Percentiles rank a stretch among this genome's conserved stretches.
phyloP scores from a whole-genome alignment of 2,113 vertebrate genomes.

The Psammodynastes pulverulentus region DNA sequence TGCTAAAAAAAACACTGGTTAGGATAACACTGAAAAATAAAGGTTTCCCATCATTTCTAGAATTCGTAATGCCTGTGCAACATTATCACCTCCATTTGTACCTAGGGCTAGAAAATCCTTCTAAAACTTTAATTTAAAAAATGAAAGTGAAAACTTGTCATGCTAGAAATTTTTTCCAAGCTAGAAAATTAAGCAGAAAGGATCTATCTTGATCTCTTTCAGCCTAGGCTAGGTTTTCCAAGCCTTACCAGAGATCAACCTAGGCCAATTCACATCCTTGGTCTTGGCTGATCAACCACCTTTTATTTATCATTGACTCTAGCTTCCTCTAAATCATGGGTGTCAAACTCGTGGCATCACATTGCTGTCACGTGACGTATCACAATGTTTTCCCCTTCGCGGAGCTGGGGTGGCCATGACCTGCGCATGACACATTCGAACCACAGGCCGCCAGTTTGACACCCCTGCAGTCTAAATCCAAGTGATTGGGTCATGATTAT shows the following conservation, averaged over 20 bases:
- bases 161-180: neutral
- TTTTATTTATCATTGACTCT: neutral
- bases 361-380: too few relatives aligned
- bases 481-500: neutral
- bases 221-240: neutral
- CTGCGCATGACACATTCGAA: accelerated
- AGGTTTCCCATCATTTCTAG: neutral
- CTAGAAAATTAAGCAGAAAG: neutral
- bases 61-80: neutral
- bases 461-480: neutral
- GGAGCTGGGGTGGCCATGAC: too few relatives aligned
- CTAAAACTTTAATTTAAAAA: neutral
- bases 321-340: neutral
- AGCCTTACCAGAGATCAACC: neutral
- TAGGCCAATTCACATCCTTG: neutral
- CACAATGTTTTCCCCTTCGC: too few relatives aligned
- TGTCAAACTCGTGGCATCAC: too few relatives aligned
- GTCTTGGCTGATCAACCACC: neutral
- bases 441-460: too few relatives aligned
- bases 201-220: neutral
- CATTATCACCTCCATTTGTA: neutral
- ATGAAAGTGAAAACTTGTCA: neutral
- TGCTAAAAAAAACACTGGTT: neutral
- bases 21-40: neutral
- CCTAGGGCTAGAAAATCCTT: neutral